Conservation (phyloP, 2,113 vertebrate genomes). For the Periophthalmus modestus region DNA sequence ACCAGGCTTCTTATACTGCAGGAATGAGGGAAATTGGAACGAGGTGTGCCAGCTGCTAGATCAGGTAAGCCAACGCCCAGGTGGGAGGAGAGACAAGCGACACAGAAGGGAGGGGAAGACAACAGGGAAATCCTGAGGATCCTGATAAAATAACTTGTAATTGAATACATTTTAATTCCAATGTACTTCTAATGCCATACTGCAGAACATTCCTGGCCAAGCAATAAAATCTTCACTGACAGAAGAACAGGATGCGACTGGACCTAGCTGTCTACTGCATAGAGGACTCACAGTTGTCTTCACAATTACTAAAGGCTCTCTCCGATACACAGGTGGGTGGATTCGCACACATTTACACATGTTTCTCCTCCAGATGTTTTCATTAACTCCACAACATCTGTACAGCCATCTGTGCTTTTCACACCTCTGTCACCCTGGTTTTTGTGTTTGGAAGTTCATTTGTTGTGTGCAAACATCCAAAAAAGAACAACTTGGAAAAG, state of each 20-base stretch:
- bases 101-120: too few relatives aligned
- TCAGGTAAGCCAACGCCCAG: too few relatives aligned
- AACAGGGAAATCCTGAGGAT: too few relatives aligned
- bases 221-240: neutral
- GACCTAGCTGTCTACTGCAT: constrained; percentile 80
- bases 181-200: neutral
- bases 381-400: constrained; percentile 36
- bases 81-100: too few relatives aligned
- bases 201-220: neutral
- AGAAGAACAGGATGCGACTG: constrained; percentile 56
- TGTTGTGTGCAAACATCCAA: neutral
- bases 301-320: constrained; percentile 78
- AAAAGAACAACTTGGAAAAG: neutral
- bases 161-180: too few relatives aligned
- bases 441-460: constrained; percentile 6
- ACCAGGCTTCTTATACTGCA: too few relatives aligned
- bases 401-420: constrained; percentile 24
- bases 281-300: constrained; percentile 78
- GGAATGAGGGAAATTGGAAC: too few relatives aligned
- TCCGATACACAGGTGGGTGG: constrained; percentile 82
- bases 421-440: constrained; percentile 25
- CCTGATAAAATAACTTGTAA: too few relatives aligned
- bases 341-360: constrained; percentile 9
- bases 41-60: too few relatives aligned
- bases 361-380: constrained; percentile 35